Evolutionary conservation across 2,888 invertebrate genomes (phyloP).

Genomic region (Cancer borealis): DNA sequence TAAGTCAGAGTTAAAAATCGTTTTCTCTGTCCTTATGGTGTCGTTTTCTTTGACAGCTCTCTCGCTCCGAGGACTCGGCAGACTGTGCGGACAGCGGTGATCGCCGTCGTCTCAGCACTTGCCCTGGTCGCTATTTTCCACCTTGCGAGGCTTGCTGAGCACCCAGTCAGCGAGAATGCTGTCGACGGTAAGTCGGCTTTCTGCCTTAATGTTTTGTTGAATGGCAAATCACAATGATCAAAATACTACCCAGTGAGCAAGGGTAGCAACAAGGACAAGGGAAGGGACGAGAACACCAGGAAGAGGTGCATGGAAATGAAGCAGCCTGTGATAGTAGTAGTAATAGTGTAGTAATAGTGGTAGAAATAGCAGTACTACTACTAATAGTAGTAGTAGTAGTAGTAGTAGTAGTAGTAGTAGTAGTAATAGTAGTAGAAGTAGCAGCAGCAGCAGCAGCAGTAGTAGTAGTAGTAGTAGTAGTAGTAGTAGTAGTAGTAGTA

Average conservation of each 20-base stretch:
- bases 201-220: background rate
- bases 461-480: constrained; percentile 48
- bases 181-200: constrained; percentile 47
- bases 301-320: background rate
- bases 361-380: constrained; percentile 2
- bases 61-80: constrained; percentile 71
- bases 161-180: constrained; percentile 57
- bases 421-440: constrained; percentile 9
- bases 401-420: background rate
- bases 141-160: constrained; percentile 67
- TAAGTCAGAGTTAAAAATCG: background rate
- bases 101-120: constrained; percentile 64
- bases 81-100: constrained; percentile 64
- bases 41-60: constrained; percentile 49
- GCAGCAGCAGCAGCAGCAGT: constrained; percentile 12
- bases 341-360: constrained; percentile 3
- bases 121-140: constrained; percentile 70
- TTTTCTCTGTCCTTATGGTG: constrained; percentile 46
- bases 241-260: background rate
- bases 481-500: constrained; percentile 41
- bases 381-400: background rate
- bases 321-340: background rate
- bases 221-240: background rate
- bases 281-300: background rate
- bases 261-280: background rate